A percentile compares a stretch with the other conserved stretches of the same genome.
These are phyloP conservation scores for Tholera decimalis DNA, from an alignment of 2,888 invertebrate species.

Conservation along the genomic window DNA sequence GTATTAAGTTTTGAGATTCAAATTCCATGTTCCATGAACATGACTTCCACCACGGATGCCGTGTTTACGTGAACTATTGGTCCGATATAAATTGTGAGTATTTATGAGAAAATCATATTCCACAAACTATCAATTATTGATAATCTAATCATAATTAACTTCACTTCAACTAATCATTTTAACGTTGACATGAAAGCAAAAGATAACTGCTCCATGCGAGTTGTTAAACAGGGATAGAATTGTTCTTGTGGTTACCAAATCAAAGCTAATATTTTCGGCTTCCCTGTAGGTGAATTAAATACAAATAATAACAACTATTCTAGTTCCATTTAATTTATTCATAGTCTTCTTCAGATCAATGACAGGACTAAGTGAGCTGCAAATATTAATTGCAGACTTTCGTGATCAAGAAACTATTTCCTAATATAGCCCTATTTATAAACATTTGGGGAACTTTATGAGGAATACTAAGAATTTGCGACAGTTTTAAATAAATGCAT, in stretches of 20 bases:
- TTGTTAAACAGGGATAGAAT: no score
- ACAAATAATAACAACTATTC: constrained; percentile 11
- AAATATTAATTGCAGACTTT: neutral
- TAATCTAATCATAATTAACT: constrained; percentile 10
- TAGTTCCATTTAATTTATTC: constrained; percentile 24
- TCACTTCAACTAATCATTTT: no score
- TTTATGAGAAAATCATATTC: neutral
- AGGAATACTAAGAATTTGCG: constrained; percentile 5
- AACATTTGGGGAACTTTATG: neutral
- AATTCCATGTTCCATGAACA: neutral
- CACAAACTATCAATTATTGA: neutral
- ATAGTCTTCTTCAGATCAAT: neutral
- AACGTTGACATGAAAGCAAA: no score
- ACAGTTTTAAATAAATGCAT: neutral
- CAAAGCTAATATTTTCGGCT: neutral
- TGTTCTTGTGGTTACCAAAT: no score
- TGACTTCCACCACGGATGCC: neutral
- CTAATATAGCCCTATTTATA: neutral
- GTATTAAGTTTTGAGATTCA: no score
- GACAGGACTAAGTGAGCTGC: neutral
- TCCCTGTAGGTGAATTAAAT: neutral
- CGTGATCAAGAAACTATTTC: neutral
- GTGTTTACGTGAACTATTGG: neutral
- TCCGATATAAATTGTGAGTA: no score
- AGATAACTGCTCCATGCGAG: no score